Conservation (phyloP, 2,797 vertebrate genomes). For the Sus cebifrons region DNA sequence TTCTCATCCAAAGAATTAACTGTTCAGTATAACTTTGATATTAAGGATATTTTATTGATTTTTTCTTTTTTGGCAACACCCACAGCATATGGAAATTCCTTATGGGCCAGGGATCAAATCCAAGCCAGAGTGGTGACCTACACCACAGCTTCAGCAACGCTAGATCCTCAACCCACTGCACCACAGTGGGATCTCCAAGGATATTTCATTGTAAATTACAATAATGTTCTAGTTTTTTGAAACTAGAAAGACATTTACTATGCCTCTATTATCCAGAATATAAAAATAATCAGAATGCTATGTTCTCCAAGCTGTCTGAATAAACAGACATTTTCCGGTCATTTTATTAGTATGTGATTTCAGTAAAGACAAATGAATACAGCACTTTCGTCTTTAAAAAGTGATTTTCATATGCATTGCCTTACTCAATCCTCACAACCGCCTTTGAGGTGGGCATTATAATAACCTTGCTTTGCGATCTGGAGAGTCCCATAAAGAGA, state of each 20-base stretch:
- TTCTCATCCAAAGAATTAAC: conserved; percentile 34
- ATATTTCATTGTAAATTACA: conserved; percentile 7
- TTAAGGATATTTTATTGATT: neutral
- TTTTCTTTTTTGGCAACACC: no score
- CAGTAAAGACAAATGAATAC: conserved; percentile 7
- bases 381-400: neutral
- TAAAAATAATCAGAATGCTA: conserved; percentile 32
- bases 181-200: neutral
- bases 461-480: neutral
- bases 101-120: no score
- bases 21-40: neutral
- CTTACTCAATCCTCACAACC: neutral
- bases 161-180: no score
- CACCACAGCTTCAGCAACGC: no score
- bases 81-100: no score
- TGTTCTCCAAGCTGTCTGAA: neutral
- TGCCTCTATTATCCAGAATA: conserved; percentile 32
- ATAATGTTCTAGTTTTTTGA: neutral
- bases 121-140: no score
- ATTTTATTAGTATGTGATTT: conserved; percentile 15
- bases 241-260: neutral
- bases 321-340: neutral
- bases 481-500: neutral
- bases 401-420: neutral
- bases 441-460: neutral